Conservation (phyloP, 2,888 invertebrate species). For the Drosophila nigricruria region DNA sequence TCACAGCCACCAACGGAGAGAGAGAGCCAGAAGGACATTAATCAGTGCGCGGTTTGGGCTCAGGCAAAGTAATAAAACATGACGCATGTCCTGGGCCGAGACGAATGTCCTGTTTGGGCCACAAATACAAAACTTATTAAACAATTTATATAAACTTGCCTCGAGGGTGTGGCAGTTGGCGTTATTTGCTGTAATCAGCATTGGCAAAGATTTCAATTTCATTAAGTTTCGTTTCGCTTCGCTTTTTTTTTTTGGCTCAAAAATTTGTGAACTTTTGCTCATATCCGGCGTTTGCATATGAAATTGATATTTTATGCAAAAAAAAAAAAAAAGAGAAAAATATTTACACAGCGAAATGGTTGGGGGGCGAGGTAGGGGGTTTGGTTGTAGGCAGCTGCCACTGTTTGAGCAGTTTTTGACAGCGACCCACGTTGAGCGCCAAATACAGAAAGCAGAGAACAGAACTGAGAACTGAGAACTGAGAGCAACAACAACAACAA, state of each 20-base stretch:
- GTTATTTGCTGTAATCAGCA: slow-evolving; percentile 14
- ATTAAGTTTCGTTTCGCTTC: slow-evolving; percentile 47
- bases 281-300: slow-evolving; percentile 64
- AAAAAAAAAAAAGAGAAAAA: slow-evolving; percentile 22
- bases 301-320: slow-evolving; percentile 82
- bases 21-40: slow-evolving; percentile 38
- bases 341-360: too few species aligned
- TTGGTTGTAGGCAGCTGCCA: slow-evolving; percentile 37
- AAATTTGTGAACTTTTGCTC: slow-evolving; percentile 51
- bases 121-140: slow-evolving; percentile 53
- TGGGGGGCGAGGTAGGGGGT: too few species aligned
- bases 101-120: slow-evolving; percentile 37
- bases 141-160: slow-evolving; percentile 63
- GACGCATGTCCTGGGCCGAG: slow-evolving; percentile 21
- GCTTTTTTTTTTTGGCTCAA: background rate
- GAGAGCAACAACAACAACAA: background rate
- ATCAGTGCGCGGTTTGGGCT: slow-evolving; percentile 49
- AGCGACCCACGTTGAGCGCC: slow-evolving; percentile 19
- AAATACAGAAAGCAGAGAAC: background rate
- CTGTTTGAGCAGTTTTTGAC: slow-evolving; percentile 61
- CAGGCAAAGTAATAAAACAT: slow-evolving; percentile 16
- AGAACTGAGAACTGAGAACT: too few species aligned
- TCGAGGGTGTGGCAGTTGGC: slow-evolving; percentile 14
- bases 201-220: slow-evolving; percentile 63
- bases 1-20: background rate